Base-by-base conservation (phyloP, 2,797 vertebrate genomes). In the Tenualosa ilisha region DNA sequence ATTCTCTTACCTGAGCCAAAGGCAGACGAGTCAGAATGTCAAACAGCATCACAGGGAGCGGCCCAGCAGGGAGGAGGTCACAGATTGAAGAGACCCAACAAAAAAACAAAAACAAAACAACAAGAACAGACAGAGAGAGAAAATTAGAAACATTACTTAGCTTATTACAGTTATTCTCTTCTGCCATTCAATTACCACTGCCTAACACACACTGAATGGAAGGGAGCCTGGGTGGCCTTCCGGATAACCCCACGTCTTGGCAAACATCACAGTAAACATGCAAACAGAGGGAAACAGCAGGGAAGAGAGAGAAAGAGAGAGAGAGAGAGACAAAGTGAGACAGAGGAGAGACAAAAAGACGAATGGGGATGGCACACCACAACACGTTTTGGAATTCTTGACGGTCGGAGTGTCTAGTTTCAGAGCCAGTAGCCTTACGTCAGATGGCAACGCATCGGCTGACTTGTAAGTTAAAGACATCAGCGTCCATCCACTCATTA, bases 161-260 rank as follows among this genome's bases (percentile, higher is more conserved):
- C 82, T 84, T 85, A 15, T 84, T 79, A 72, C 51, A 81, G 53
- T 84, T 86, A 83, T 83, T 86, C 84, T 84, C 85, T 90, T 90
- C 49, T 72, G 13, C 79, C 85, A 85, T 87, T 86, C 26, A 83
- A 88, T 85, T 56, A 46, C 22, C 22, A 81, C 86, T 46, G 49
- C 81, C 68, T 56, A 83, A 81, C 43, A 79, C 40, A 12, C 72
- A 22, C 40, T 46, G 17, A 79, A 79, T 83, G 46, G 75, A 82
- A 26, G 86, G 26, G 3, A 59, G 83, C 84, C 84, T 79, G 81
- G 85, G 82, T 86, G 84, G 84, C 54, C 79, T 59, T 84, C 50
- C 51, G 75, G 81, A 72, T 89, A 87, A 90, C 85, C 81, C 65
- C 81, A 65, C 56, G 81, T 49, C 86, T 86, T 83, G 22, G 84